Conservation (phyloP, 2,888 invertebrate species). For the Epistrophe eligans region DNA sequence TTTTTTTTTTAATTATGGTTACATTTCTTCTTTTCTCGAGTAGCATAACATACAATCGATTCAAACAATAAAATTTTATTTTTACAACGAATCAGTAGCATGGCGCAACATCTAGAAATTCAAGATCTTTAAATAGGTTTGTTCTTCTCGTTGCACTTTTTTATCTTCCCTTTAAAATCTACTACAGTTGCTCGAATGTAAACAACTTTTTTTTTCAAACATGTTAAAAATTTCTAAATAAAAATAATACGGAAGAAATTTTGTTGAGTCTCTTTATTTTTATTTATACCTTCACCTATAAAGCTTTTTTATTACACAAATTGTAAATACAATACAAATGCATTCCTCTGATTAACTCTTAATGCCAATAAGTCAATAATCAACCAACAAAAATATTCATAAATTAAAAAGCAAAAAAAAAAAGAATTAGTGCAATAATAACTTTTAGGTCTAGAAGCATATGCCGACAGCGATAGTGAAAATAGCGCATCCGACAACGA, state of each 20-base stretch:
- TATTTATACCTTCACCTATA: conserved; percentile 3
- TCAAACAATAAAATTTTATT: no score
- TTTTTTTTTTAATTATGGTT: no score
- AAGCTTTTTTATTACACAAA: conserved; percentile 29
- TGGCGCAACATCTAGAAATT: no score
- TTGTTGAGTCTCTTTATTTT: background rate
- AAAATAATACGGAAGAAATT: background rate
- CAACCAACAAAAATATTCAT: conserved; percentile 49
- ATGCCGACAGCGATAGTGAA: conserved; percentile 89
- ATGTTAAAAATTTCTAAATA: background rate
- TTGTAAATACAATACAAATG: conserved; percentile 41
- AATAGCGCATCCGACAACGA: conserved; percentile 85
- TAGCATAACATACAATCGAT: no score
- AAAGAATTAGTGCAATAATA: conserved; percentile 81
- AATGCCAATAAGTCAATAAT: conserved; percentile 67
- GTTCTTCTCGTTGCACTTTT: background rate
- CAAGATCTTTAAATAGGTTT: no score
- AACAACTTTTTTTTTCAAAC: no score
- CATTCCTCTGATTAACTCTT: conserved; percentile 49
- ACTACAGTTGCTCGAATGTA: background rate
- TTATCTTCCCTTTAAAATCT: background rate
- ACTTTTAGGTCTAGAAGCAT: conserved; percentile 92
- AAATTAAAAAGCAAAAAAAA: conserved; percentile 31
- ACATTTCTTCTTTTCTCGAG: no score
- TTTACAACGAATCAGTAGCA: no score